A percentile compares a stretch with the other conserved stretches of the same genome.
These are phyloP conservation scores for Drosophila nr. perissopoda DNA, from an alignment of 2,888 invertebrate species.

Conservation along the genomic window DNA sequence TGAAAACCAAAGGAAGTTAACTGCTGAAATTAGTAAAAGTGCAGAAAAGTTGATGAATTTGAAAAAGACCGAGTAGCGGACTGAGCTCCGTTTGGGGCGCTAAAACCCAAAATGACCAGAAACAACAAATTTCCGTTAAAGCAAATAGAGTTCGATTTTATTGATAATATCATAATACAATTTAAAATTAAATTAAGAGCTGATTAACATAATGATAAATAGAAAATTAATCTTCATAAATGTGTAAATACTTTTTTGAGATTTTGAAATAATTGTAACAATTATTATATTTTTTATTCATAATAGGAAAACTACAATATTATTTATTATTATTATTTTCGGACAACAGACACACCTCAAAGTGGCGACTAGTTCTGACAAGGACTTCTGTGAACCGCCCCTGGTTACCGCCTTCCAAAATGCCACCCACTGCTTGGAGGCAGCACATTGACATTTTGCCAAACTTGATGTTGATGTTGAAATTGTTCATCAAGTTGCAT, in stretches of 20 bases:
- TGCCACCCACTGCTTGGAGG: constrained; percentile 60
- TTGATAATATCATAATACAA: background rate
- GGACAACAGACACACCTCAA: background rate
- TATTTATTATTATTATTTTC: background rate
- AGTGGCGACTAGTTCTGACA: background rate
- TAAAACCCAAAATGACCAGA: background rate
- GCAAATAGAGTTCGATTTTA: background rate
- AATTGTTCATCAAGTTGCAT: constrained; percentile 81
- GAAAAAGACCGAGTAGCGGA: constrained; percentile 47
- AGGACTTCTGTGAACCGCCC: constrained; percentile 28
- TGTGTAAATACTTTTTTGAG: too few species aligned
- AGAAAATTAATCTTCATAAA: background rate
- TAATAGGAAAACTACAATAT: background rate
- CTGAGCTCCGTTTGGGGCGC: constrained; percentile 18
- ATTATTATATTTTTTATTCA: background rate
- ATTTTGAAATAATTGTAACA: background rate
- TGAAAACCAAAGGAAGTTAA: constrained; percentile 84
- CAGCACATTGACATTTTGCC: constrained; percentile 77
- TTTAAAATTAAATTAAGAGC: background rate
- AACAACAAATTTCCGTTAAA: background rate
- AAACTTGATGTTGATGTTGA: constrained; percentile 81
- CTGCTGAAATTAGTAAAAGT: constrained; percentile 83
- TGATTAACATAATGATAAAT: background rate
- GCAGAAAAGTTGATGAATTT: constrained; percentile 82
- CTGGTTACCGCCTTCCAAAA: constrained; percentile 47